These are phyloP conservation scores for Hydrocynus forskahlii DNA, from an alignment of 2,797 vertebrate species.

Conservation along the genomic window DNA sequence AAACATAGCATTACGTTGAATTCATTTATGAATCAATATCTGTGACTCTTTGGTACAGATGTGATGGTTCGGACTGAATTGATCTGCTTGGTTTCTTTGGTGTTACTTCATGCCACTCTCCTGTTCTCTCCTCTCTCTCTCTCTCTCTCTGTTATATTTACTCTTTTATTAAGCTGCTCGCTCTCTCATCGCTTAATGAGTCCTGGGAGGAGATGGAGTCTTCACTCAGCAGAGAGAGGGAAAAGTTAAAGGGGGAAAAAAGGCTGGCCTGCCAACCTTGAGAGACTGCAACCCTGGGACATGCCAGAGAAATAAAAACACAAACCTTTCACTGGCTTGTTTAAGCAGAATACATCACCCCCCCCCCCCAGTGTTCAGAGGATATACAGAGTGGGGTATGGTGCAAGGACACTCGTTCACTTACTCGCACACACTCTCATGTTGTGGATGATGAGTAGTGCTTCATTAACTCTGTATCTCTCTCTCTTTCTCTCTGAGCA, in stretches of 20 bases:
- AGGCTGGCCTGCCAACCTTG: constrained; percentile 49
- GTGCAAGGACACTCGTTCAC: constrained; percentile 11
- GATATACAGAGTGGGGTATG: constrained; percentile 9
- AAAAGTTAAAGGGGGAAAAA: constrained; percentile 53
- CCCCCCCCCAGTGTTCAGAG: constrained; percentile 53
- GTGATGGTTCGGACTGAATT: too few relatives aligned
- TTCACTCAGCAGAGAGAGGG: background rate
- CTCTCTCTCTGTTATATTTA: constrained; percentile 12
- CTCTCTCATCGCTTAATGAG: constrained; percentile 34
- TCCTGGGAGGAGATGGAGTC: constrained; percentile 12
- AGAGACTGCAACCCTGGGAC: constrained; percentile 41
- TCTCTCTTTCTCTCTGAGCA: background rate
- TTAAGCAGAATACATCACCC: constrained; percentile 69
- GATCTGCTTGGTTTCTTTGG: background rate
- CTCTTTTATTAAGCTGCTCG: constrained; percentile 16
- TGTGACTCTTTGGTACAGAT: too few relatives aligned
- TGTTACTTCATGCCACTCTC: constrained; percentile 1
- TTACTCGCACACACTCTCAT: background rate
- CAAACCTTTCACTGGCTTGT: constrained; percentile 67
- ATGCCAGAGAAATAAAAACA: constrained; percentile 57
- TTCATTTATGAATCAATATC: too few relatives aligned
- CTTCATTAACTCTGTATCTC: constrained; percentile 8
- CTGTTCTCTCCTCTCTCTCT: background rate
- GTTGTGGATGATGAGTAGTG: constrained; percentile 21
- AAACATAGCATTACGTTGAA: too few relatives aligned